Percentiles rank a stretch among this genome's conserved stretches.
Conservation (phyloP, 2,113 vertebrate species). For the Sialia sialis region DNA sequence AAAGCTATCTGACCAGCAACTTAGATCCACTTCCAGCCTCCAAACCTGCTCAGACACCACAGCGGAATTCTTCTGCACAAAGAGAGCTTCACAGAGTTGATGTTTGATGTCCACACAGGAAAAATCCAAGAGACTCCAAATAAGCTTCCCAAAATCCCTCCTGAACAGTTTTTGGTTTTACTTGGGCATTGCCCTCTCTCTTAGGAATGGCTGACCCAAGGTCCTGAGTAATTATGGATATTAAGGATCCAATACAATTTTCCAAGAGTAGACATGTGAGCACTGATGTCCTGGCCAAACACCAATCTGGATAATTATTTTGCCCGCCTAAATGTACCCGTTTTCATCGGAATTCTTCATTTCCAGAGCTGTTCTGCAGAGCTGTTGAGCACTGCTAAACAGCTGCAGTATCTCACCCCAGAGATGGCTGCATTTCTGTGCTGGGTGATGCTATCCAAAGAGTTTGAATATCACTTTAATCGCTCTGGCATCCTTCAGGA, state of each 20-base stretch:
- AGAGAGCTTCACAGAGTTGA: accelerated
- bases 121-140: background rate
- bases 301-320: slow-evolving; percentile 23
- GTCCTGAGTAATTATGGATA: background rate
- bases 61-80: accelerated
- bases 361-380: background rate
- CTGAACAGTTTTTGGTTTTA: background rate
- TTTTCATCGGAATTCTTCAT: slow-evolving; percentile 11
- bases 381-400: background rate
- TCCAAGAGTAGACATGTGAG: accelerated
- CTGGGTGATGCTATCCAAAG: slow-evolving; percentile 43
- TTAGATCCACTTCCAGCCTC: background rate
- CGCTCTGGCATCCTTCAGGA: slow-evolving; percentile 54
- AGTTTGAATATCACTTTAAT: slow-evolving; percentile 61
- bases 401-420: slow-evolving; percentile 60
- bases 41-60: background rate
- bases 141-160: accelerated
- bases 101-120: background rate
- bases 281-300: background rate
- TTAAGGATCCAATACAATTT: background rate
- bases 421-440: slow-evolving; percentile 40
- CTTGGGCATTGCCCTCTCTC: accelerated
- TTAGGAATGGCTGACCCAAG: background rate
- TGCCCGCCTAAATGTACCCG: background rate
- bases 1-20: accelerated